These are phyloP conservation scores for Triplophysa rosa DNA, from an alignment of 2,113 vertebrate species.

Conservation along the genomic window DNA sequence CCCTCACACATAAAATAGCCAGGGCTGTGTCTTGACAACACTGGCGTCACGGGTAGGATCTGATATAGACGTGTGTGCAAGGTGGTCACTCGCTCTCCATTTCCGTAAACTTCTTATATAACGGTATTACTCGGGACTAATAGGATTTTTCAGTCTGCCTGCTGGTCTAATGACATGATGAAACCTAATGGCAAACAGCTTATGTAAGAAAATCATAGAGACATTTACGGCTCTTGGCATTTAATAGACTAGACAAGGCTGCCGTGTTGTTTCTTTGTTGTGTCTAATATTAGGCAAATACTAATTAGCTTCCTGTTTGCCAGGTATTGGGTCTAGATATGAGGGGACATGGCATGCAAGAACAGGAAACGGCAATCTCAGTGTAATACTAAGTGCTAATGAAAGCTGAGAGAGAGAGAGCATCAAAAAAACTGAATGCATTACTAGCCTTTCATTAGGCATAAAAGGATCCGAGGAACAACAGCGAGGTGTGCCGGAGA, in stretches of 20 bases:
- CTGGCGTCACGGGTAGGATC: slow-evolving; percentile 42
- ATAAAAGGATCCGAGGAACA: slow-evolving; percentile 44
- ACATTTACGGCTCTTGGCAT: slow-evolving; percentile 34
- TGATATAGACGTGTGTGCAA: slow-evolving; percentile 22
- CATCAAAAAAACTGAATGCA: slow-evolving; percentile 23
- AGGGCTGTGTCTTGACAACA: background rate
- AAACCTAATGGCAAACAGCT: slow-evolving; percentile 38
- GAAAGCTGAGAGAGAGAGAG: slow-evolving; percentile 44
- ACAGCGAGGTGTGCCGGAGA: slow-evolving; percentile 18
- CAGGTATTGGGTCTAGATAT: slow-evolving; percentile 24
- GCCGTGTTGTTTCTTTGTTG: background rate
- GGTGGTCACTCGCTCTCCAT: slow-evolving; percentile 24
- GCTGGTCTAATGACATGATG: slow-evolving; percentile 3
- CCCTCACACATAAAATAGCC: background rate
- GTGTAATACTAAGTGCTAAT: slow-evolving; percentile 45
- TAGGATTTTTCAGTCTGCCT: slow-evolving; percentile 34
- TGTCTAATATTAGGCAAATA: slow-evolving; percentile 41
- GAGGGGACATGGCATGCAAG: slow-evolving; percentile 17
- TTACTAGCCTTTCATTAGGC: slow-evolving; percentile 48
- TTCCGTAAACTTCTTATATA: slow-evolving; percentile 2
- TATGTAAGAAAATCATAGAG: slow-evolving; percentile 40
- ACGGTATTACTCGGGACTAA: background rate
- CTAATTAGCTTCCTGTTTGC: slow-evolving; percentile 48
- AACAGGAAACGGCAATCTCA: slow-evolving; percentile 41
- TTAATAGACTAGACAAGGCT: slow-evolving; percentile 27